Conservation (phyloP, 2,113 vertebrate species). For the Turnix velox region DNA sequence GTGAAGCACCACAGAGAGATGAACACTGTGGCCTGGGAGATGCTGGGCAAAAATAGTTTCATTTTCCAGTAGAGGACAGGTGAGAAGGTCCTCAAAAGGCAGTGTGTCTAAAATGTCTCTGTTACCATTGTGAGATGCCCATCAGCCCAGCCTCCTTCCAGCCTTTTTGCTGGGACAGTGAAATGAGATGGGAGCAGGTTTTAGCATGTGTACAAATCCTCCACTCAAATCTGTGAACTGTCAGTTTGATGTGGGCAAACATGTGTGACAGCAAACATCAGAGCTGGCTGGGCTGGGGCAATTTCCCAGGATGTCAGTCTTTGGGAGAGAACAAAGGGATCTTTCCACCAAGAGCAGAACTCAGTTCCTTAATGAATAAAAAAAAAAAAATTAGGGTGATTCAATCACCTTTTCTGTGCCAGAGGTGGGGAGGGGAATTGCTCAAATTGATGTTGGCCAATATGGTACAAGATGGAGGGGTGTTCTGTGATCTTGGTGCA, state of each 20-base stretch:
- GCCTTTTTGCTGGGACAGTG: neutral
- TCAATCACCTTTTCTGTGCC: neutral
- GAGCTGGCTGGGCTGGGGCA: slow-evolving; percentile 45
- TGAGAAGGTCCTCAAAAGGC: neutral
- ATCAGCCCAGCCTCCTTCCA: neutral
- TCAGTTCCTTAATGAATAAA: slow-evolving; percentile 15
- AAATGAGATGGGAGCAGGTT: neutral
- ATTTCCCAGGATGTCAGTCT: slow-evolving; percentile 48
- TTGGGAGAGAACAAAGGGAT: slow-evolving; percentile 5
- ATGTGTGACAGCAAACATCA: slow-evolving; percentile 54
- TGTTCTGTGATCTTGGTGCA: neutral
- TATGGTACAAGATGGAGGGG: neutral
- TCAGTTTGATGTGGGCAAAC: neutral
- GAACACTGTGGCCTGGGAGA: accelerated
- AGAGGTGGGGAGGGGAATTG: neutral
- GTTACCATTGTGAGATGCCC: accelerated
- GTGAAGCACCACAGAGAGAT: accelerated
- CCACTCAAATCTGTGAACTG: slow-evolving; percentile 35
- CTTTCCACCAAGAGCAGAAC: neutral
- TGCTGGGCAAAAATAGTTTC: neutral
- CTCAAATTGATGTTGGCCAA: neutral
- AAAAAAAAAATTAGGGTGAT: neutral
- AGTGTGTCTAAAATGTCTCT: neutral
- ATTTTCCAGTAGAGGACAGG: neutral
- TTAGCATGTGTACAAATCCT: neutral